These are phyloP conservation scores for Ailuropoda melanoleuca DNA, from an alignment of 2,113 vertebrate genomes.

Conservation along the genomic window DNA sequence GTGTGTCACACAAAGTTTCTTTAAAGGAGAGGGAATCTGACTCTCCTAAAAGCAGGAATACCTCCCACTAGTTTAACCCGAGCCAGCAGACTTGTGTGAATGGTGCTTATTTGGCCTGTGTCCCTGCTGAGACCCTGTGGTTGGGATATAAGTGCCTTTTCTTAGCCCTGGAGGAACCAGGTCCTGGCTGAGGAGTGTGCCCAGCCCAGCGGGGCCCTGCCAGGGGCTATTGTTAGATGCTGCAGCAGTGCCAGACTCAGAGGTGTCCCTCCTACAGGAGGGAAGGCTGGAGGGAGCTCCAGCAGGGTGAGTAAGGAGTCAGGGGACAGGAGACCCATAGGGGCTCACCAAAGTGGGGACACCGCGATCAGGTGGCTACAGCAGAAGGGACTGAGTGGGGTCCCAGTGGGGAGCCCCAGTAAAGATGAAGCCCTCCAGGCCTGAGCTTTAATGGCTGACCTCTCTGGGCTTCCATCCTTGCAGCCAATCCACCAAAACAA, in stretches of 20 bases:
- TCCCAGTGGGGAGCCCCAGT: neutral
- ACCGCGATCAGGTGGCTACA: neutral
- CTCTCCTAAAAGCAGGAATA: neutral
- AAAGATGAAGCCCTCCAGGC: neutral
- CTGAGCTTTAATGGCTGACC: neutral
- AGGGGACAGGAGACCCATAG: neutral
- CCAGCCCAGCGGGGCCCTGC: neutral
- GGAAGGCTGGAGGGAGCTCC: neutral
- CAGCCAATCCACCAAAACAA: neutral
- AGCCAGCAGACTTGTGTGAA: neutral
- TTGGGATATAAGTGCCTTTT: neutral
- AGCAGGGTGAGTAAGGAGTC: neutral
- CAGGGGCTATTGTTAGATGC: neutral
- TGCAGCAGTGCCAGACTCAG: neutral
- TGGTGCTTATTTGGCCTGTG: neutral
- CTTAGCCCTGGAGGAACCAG: neutral
- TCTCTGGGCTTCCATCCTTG: neutral
- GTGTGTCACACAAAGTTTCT: neutral
- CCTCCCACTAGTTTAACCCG: neutral
- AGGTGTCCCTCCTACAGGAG: neutral
- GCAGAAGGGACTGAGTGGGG: neutral
- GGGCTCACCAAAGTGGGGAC: neutral
- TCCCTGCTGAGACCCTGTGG: neutral
- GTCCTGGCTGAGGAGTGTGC: neutral
- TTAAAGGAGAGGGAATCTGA: neutral